Evolutionary conservation across 2,888 invertebrate species (phyloP).

Genomic region (Oasisia sp.): DNA sequence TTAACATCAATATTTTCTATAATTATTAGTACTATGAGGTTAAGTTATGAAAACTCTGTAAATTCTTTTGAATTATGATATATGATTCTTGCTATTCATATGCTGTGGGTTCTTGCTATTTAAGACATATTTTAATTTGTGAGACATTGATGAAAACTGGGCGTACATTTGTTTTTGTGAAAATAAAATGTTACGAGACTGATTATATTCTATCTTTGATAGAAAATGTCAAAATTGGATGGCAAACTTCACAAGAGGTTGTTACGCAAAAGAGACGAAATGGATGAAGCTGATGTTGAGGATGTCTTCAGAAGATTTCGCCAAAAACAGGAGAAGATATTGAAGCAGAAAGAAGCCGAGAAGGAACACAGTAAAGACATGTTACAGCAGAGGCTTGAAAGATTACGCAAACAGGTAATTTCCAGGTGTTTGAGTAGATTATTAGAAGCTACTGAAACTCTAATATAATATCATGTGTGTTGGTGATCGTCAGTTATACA

Average conservation of each 20-base stretch:
- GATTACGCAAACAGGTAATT: background rate
- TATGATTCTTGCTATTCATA: too few species aligned
- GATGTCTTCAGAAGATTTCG: background rate
- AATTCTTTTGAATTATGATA: too few species aligned
- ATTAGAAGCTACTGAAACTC: background rate
- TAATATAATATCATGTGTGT: background rate
- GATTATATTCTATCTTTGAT: background rate
- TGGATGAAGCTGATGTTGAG: background rate
- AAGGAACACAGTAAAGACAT: background rate
- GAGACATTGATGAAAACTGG: background rate
- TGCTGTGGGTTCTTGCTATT: too few species aligned
- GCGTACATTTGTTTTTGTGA: background rate
- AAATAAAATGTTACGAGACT: background rate
- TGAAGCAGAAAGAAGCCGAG: background rate
- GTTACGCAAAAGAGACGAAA: background rate
- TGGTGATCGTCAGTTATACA: too few species aligned
- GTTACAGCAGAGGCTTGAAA: background rate
- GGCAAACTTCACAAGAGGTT: background rate
- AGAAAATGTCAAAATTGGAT: background rate
- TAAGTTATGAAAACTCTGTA: too few species aligned
- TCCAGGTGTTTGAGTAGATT: background rate
- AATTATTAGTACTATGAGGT: too few species aligned
- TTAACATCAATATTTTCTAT: too few species aligned
- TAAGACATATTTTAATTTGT: background rate
- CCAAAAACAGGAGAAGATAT: background rate